Base-by-base conservation (phyloP, 37 sponge, comb jelly and placozoan genomes). In the Ianthella basta region DNA sequence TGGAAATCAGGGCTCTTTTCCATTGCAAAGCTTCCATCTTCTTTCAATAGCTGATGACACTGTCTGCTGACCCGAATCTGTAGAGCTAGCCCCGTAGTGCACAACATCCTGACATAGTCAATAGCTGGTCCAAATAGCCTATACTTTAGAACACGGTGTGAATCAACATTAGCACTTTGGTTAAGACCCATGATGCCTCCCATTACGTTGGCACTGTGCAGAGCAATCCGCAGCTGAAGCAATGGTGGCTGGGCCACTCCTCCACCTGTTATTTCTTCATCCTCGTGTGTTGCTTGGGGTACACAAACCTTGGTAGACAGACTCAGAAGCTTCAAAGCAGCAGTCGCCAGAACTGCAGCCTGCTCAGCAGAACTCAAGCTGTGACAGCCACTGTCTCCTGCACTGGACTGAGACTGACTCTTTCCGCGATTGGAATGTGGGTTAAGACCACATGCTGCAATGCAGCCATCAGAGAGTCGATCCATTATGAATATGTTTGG, bases 1-100 rank as follows among this genome's bases (percentile, higher is more conserved):
- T 75, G 54, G 55, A 72, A 88, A 53, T 94, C 95, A 13, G 95
- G 95, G 65, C 89, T 91, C 53, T 89, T 64, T 83, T 94, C 95
- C 81, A 94, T 90, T 0, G n/a, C 5, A 80, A 84, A 94, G 3
- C 81, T 85, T 41, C 85, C 87, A 41, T 29, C 74, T 4, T 53
- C 19, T 14, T 40, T 29, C 15, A 94, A 79, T 38, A 94, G 74
- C 13, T 86, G 77, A 15, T 66, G 78, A 66, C 84, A 88, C 36
- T 65, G 64, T 20, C 88, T 83, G 54, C 95, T 94, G 18, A 88
- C 91, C 16, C 95, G 80, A 29, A 94, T 86, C 61, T 94, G 95
- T 79, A 94, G 81, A 27, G 95, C 87, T 32, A 94, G 72, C 4
- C 95, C 86, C 0, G 89, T 85, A 18, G 80, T 0, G 72, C 87